These are phyloP conservation scores for Albula glossodonta DNA, from an alignment of 2,113 vertebrate species.

Conservation along the genomic window DNA sequence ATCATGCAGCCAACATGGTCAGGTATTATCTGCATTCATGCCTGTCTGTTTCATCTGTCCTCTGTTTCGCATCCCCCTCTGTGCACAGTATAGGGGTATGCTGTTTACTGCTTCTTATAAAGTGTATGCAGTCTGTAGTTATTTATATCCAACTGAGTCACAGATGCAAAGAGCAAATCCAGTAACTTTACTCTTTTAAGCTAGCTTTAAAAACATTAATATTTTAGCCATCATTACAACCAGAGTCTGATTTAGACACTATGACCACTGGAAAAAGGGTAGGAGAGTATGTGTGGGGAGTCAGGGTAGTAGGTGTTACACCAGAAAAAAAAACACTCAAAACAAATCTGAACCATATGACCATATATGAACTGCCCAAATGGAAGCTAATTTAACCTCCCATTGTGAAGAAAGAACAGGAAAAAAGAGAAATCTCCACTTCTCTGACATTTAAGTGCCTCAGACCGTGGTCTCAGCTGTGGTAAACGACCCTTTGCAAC, in stretches of 20 bases:
- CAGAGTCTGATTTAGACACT: neutral
- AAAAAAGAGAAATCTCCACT: neutral
- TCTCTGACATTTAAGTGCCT: conserved; percentile 30
- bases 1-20: neutral
- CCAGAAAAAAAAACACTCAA: neutral
- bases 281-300: neutral
- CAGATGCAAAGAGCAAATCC: neutral
- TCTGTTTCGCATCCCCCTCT: neutral
- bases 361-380: neutral
- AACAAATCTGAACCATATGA: neutral
- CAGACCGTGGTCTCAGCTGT: conserved; percentile 25
- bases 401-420: neutral
- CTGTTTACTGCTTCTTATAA: neutral
- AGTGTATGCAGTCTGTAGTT: neutral
- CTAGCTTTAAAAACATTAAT: no score
- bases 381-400: neutral
- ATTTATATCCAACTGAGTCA: neutral
- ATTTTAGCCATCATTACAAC: no score
- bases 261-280: conserved; percentile 14
- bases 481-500: conserved; percentile 23
- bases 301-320: conserved; percentile 1
- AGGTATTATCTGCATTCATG: neutral
- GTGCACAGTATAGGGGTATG: neutral
- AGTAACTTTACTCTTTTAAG: no score
- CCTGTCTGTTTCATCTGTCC: neutral